Evolutionary conservation across 2,888 invertebrate genomes (phyloP).

Genomic region (Torymus tubicola): DNA sequence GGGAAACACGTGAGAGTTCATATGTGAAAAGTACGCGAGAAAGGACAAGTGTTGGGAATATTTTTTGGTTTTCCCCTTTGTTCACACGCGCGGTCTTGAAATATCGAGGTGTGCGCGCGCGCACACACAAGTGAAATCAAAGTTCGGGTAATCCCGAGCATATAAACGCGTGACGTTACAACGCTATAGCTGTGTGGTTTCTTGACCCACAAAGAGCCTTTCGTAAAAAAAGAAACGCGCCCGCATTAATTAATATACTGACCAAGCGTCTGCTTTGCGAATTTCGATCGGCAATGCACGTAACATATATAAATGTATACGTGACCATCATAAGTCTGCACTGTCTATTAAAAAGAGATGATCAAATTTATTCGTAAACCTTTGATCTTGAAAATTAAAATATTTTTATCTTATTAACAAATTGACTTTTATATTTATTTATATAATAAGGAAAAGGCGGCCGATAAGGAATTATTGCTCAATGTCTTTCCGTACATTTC

Average conservation of each 20-base stretch:
- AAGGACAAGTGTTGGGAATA: constrained; percentile 17
- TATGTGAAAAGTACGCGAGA: not conserved
- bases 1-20: too few relatives aligned
- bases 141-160: constrained; percentile 49
- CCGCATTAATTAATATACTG: constrained; percentile 31
- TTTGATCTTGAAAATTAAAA: too few relatives aligned
- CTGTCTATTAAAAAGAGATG: too few relatives aligned
- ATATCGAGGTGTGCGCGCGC: constrained; percentile 3
- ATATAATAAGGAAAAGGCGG: too few relatives aligned
- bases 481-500: too few relatives aligned
- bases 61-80: constrained; percentile 54
- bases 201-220: constrained; percentile 50
- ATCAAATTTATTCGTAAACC: too few relatives aligned
- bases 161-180: constrained; percentile 19
- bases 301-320: constrained; percentile 4
- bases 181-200: constrained; percentile 18
- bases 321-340: too few relatives aligned
- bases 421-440: too few relatives aligned
- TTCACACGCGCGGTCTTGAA: constrained; percentile 18
- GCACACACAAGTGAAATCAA: constrained; percentile 46
- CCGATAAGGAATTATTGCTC: too few relatives aligned
- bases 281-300: not conserved
- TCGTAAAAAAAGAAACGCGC: constrained; percentile 28
- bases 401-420: too few relatives aligned
- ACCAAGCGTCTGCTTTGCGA: not conserved